Base-by-base conservation (phyloP, 2,113 vertebrate species). In the Lepus timidus region DNA sequence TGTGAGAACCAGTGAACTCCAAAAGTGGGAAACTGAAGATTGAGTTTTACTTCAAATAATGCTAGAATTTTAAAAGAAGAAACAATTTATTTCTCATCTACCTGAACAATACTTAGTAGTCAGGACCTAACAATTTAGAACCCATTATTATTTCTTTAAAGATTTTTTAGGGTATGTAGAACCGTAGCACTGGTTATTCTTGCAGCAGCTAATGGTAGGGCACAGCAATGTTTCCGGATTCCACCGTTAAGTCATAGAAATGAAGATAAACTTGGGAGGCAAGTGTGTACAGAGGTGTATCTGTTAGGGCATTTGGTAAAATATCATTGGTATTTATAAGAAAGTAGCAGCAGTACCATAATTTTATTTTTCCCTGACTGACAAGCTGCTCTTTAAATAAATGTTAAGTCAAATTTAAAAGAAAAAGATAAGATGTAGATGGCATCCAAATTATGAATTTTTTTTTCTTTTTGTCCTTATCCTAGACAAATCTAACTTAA, bases 1-100 rank as follows among this genome's bases (percentile, higher is more conserved):
- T 94, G 75, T 92, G 51, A 85, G 17, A 96, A 95, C 62, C 12
- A 64, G n/a, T 58, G n/a, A 91, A 96, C 88, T 81, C 95, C 73
- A 88, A 36, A 95, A 36, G 25, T 85, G 10, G 36, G 36, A 97
- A 88, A 71, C 11, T 83, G 52, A 80, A 85, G 51, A 19, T 44
- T 84, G 58, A 78, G 9, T 89, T 95, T 95, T 84, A 84, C 3
- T 85, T 58, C 51, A 75, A 51, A 61, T 78, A 74, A 6, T 64
- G 9, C 29, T 58, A 25, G 86, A 13, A 87, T 90, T 49, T 86
- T 65, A 80, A 90, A 87, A 55, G 44, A 33, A 80, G n/a, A n/a
- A 68, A 44, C 44, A 17, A 58, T n/a, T 84, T 6, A 68, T 76
- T 94, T 94, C 31, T 91, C 9, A 58, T 74, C 31, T 91, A 61